Evolutionary conservation across 2,797 vertebrate genomes (phyloP).

Genomic region (Denticeps clupeoides): DNA sequence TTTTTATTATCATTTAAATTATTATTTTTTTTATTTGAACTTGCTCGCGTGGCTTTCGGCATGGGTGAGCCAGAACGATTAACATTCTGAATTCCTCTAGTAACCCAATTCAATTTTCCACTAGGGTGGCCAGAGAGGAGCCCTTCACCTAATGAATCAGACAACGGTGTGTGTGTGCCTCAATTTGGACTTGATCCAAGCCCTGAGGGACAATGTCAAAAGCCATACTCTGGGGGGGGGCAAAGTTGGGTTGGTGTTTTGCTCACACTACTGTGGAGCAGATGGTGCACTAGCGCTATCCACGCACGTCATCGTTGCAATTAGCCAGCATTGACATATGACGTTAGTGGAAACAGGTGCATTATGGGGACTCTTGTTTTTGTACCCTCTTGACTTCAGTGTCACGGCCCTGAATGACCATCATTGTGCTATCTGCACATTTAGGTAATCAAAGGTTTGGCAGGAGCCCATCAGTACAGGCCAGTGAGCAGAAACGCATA

Average conservation of each 20-base stretch:
- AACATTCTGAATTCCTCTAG: conserved; percentile 17
- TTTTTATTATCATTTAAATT: conserved; percentile 3
- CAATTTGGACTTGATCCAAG: conserved; percentile 12
- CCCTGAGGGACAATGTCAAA: conserved; percentile 14
- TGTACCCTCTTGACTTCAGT: conserved; percentile 29
- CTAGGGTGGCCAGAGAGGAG: conserved; percentile 12
- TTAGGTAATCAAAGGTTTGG: conserved; percentile 55
- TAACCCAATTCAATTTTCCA: conserved; percentile 21
- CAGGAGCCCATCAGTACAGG: conserved; percentile 51
- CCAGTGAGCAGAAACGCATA: conserved; percentile 55
- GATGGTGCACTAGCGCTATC: conserved; percentile 49
- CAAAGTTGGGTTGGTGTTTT: conserved; percentile 13
- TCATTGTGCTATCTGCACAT: conserved; percentile 36
- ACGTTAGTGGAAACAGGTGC: conserved; percentile 46
- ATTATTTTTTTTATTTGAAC: conserved; percentile 7
- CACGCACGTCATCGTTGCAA: conserved; percentile 54
- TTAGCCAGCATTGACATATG: conserved; percentile 62
- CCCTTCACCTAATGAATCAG: conserved; percentile 20
- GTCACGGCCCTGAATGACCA: conserved; percentile 51
- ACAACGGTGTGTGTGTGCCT: conserved; percentile 7
- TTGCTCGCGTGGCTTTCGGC: conserved; percentile 7
- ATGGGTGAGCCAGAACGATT: conserved; percentile 11
- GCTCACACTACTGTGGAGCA: conserved; percentile 40
- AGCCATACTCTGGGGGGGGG: neutral
- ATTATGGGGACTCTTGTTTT: conserved; percentile 21